phyloP scores from a whole-genome alignment of 2,113 vertebrate genomes.

The Phaethornis superciliosus region DNA sequence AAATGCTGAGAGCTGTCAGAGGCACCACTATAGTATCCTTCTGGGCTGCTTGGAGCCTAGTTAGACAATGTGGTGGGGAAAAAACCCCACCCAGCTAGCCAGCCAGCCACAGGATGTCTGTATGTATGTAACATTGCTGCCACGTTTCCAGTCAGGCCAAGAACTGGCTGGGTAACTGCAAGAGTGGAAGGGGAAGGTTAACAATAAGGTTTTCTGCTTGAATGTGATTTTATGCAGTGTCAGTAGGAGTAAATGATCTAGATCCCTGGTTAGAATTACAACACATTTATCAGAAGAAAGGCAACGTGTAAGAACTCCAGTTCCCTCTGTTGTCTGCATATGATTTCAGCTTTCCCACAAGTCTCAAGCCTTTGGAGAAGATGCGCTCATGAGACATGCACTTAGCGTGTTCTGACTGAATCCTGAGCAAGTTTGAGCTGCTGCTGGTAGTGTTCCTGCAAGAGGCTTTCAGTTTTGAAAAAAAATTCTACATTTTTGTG shows the following conservation, averaged over 20 bases:
- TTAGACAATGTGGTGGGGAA: background rate
- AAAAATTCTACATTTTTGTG: background rate
- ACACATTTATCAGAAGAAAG: background rate
- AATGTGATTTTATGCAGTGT: background rate
- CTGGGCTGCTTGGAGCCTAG: background rate
- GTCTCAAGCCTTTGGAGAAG: background rate
- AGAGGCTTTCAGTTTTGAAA: background rate
- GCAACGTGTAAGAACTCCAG: background rate
- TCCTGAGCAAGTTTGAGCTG: background rate
- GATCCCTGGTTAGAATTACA: background rate
- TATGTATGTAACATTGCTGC: background rate
- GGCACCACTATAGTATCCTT: background rate
- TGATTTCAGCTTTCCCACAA: background rate
- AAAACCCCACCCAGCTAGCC: background rate
- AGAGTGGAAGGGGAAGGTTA: background rate
- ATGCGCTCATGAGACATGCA: background rate
- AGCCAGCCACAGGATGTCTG: background rate
- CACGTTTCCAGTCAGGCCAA: background rate
- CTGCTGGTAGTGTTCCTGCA: background rate
- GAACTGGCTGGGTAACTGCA: background rate
- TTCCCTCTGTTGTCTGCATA: background rate
- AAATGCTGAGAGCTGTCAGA: background rate
- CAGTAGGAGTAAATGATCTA: background rate
- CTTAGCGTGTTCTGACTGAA: background rate
- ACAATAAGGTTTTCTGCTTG: background rate